Conservation (phyloP, 2,113 vertebrate genomes). For the Calypte anna region DNA sequence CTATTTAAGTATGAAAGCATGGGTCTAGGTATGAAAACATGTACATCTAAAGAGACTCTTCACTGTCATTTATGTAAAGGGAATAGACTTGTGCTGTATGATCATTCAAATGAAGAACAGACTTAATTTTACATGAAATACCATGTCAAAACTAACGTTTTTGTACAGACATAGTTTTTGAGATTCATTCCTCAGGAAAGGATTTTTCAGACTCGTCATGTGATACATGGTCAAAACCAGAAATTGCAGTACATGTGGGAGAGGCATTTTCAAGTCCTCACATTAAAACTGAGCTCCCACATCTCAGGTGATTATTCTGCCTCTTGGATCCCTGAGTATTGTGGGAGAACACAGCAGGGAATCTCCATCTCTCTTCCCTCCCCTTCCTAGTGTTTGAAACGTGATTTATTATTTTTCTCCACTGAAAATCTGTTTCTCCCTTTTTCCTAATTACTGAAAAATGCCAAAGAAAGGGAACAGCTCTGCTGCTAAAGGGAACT, state of each 20-base stretch:
- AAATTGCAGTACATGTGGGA: neutral
- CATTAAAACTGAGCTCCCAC: neutral
- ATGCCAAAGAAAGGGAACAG: neutral
- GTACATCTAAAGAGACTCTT: neutral
- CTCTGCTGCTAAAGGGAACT: neutral
- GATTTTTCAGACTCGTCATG: neutral
- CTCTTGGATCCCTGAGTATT: rapidly evolving
- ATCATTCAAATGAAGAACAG: neutral
- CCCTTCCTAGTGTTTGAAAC: neutral
- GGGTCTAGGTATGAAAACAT: neutral
- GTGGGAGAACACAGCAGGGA: neutral
- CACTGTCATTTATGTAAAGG: neutral
- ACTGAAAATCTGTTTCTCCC: neutral
- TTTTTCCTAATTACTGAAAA: neutral
- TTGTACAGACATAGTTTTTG: neutral
- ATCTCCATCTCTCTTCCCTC: neutral
- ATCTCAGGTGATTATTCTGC: neutral
- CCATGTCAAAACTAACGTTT: neutral
- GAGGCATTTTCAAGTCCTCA: neutral
- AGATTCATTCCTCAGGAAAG: neutral
- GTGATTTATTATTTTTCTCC: neutral
- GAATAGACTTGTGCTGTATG: neutral
- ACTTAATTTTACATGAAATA: neutral
- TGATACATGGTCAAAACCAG: neutral
- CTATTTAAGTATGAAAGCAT: neutral